phyloP scores from a whole-genome alignment of 1,140 invertebrate species.

The Heliconius hewitsoni region DNA sequence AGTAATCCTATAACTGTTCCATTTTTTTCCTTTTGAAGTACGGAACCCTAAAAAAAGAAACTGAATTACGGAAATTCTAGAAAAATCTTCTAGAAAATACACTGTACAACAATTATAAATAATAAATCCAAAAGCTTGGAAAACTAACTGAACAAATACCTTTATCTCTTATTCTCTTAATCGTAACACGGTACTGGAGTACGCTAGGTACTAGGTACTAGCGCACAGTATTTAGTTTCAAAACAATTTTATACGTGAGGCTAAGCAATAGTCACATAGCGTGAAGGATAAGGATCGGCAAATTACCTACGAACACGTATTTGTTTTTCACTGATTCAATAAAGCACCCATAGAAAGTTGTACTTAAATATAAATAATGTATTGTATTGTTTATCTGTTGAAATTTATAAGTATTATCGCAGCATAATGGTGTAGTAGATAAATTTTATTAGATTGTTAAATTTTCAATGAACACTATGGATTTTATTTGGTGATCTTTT shows the following conservation, averaged over 20 bases:
- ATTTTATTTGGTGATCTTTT: too few species aligned
- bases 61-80: too few species aligned
- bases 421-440: not conserved
- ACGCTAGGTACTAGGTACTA: not conserved
- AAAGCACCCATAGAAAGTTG: constrained; percentile 27
- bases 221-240: constrained; percentile 2
- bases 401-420: constrained; percentile 19
- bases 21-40: too few species aligned
- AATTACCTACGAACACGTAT: constrained; percentile 34
- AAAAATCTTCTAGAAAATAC: not conserved
- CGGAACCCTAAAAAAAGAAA: too few species aligned
- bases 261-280: constrained; percentile 32
- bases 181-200: not conserved
- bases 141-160: not conserved
- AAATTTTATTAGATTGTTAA: not conserved
- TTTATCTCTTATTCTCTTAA: constrained; percentile 3
- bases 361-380: constrained; percentile 1
- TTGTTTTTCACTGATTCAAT: constrained; percentile 38
- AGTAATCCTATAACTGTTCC: too few species aligned
- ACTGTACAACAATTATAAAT: not conserved
- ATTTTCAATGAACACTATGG: not conserved
- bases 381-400: constrained; percentile 18
- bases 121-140: not conserved
- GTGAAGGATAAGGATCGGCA: constrained; percentile 40
- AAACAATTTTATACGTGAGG: constrained; percentile 23